These are phyloP conservation scores for Lerista edwardsae DNA, from an alignment of 2,797 vertebrate genomes.

Conservation along the genomic window DNA sequence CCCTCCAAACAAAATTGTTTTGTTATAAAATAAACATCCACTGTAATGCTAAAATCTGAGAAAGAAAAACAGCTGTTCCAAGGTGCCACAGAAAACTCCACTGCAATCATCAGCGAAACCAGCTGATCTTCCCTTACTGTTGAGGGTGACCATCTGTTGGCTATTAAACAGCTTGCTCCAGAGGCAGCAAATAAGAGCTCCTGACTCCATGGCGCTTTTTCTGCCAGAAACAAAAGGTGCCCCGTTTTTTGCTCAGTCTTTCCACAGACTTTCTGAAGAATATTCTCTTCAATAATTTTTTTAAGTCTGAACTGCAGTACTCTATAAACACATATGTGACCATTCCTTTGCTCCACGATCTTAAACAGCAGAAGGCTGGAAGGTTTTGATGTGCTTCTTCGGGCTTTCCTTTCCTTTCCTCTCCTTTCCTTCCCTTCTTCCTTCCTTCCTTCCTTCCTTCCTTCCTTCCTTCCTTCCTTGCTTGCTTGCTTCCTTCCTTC, in stretches of 20 bases:
- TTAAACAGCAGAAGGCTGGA: constrained; percentile 60
- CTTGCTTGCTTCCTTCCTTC: too few species aligned
- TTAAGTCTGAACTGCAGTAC: constrained; percentile 39
- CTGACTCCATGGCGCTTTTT: not conserved
- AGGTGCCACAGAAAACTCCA: constrained; percentile 34
- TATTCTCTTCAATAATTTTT: constrained; percentile 48
- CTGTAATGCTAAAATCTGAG: constrained; percentile 38
- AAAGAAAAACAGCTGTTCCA: constrained; percentile 25
- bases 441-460: too few species aligned
- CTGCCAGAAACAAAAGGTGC: constrained; percentile 23
- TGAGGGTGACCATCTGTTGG: constrained; percentile 23
- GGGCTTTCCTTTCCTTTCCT: constrained; percentile 48
- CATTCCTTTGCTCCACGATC: constrained; percentile 66
- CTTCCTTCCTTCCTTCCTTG: too few species aligned
- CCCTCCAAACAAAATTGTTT: constrained; percentile 24
- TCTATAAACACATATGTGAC: constrained; percentile 66
- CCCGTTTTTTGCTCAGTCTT: constrained; percentile 52
- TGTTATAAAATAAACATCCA: constrained; percentile 26
- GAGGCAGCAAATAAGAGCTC: constrained; percentile 5
- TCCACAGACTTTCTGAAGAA: constrained; percentile 51
- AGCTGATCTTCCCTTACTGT: constrained; percentile 17
- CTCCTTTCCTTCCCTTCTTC: not conserved
- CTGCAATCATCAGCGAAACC: not conserved
- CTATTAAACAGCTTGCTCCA: not conserved
- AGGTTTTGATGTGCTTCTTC: constrained; percentile 61